A percentile compares a stretch with the other conserved stretches of the same genome.
phyloP scores from a whole-genome alignment of 2,797 vertebrate genomes.

The Oreortyx pictus region DNA sequence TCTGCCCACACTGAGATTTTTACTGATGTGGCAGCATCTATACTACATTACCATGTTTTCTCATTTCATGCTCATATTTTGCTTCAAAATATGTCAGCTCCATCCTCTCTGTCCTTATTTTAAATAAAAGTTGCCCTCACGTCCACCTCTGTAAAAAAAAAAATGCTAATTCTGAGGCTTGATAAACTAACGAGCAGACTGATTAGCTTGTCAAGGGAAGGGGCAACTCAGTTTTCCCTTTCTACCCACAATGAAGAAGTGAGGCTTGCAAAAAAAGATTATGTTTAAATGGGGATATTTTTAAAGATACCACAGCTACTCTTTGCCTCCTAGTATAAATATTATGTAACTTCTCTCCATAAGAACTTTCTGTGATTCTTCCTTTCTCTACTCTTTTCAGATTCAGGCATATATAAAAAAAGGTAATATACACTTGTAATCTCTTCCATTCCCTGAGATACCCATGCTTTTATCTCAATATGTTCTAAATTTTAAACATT shows the following conservation, averaged over 20 bases:
- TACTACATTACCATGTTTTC: neutral
- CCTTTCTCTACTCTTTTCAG: neutral
- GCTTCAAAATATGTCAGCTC: neutral
- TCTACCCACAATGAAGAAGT: neutral
- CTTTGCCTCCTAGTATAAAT: neutral
- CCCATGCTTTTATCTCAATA: neutral
- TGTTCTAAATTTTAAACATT: neutral
- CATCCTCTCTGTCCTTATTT: neutral
- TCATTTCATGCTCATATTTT: neutral
- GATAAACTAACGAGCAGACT: neutral
- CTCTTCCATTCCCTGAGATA: neutral
- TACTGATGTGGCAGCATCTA: neutral
- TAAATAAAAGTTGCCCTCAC: neutral
- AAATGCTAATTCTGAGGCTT: neutral
- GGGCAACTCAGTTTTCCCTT: neutral
- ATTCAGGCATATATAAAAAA: neutral
- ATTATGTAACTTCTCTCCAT: neutral
- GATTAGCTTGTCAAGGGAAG: neutral
- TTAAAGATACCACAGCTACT: neutral
- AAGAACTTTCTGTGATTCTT: neutral
- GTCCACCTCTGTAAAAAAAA: neutral
- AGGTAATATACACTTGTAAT: neutral
- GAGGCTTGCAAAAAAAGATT: neutral
- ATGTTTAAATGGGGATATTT: neutral
- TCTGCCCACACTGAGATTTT: neutral